Evolutionary conservation across 2,113 vertebrate genomes (phyloP).

Genomic region (Diadophis punctatus): DNA sequence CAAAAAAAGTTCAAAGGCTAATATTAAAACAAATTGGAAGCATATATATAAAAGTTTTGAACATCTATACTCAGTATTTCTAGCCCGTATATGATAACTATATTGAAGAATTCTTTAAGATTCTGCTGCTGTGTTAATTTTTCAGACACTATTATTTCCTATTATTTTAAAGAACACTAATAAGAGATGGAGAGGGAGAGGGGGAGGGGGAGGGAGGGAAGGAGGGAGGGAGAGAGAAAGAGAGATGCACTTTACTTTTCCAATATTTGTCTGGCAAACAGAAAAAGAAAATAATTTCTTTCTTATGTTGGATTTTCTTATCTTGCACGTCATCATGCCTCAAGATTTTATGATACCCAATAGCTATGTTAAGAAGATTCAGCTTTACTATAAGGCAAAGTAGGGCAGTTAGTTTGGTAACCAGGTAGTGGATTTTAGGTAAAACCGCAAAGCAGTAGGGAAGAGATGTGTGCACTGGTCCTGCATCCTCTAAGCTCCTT

Average conservation of each 20-base stretch:
- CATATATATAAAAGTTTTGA: neutral
- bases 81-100: neutral
- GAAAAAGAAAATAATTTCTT: neutral
- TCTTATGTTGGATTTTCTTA: neutral
- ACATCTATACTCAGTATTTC: neutral
- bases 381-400: neutral
- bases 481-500: neutral
- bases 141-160: neutral
- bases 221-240: neutral
- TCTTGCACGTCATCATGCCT: neutral
- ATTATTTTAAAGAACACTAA: neutral
- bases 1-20: neutral
- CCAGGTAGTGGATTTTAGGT: neutral
- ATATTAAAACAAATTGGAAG: neutral
- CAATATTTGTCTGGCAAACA: neutral
- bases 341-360: neutral
- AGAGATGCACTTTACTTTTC: neutral
- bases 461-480: neutral
- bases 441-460: neutral
- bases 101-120: neutral
- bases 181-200: neutral
- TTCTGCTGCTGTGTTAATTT: neutral
- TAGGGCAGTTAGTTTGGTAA: neutral
- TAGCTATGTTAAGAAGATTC: neutral
- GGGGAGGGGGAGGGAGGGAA: neutral